Evolutionary conservation across 2,113 vertebrate genomes (phyloP).

Genomic region (Pangasianodon gigas): DNA sequence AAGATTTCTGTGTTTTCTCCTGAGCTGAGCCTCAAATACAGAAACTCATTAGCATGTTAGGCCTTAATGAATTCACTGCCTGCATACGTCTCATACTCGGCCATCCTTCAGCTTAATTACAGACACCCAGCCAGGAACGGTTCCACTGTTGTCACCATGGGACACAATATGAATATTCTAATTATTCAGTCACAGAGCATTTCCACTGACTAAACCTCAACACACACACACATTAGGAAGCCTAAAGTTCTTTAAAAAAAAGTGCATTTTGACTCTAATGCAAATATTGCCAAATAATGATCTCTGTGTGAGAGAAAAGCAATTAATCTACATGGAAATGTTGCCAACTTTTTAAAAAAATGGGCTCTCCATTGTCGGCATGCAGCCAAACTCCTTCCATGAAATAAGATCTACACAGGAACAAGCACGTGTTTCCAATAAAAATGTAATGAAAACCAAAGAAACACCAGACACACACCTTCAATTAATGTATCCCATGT

Average conservation of each 20-base stretch:
- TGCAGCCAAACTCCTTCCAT: slow-evolving; percentile 32
- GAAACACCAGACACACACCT: slow-evolving; percentile 62
- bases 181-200: slow-evolving; percentile 45
- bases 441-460: slow-evolving; percentile 59
- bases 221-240: slow-evolving; percentile 44
- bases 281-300: slow-evolving; percentile 7
- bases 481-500: slow-evolving; percentile 69
- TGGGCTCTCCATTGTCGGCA: not conserved
- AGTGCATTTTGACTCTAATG: not conserved
- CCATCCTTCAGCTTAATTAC: slow-evolving; percentile 51
- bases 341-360: not conserved
- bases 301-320: slow-evolving; percentile 5
- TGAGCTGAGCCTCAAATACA: slow-evolving; percentile 2
- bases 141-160: slow-evolving; percentile 38
- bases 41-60: slow-evolving; percentile 35
- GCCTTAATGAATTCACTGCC: slow-evolving; percentile 47
- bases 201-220: slow-evolving; percentile 38
- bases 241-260: not conserved
- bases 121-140: slow-evolving; percentile 34
- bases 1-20: slow-evolving; percentile 7
- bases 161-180: slow-evolving; percentile 51
- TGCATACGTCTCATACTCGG: slow-evolving; percentile 37
- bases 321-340: not conserved
- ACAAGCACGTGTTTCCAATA: slow-evolving; percentile 68
- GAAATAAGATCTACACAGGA: slow-evolving; percentile 56